Evolutionary conservation across 2,888 invertebrate species (phyloP), one percentile per base, ranked within the genome.

Genomic region (Nasonovia ribisnigri): DNA sequence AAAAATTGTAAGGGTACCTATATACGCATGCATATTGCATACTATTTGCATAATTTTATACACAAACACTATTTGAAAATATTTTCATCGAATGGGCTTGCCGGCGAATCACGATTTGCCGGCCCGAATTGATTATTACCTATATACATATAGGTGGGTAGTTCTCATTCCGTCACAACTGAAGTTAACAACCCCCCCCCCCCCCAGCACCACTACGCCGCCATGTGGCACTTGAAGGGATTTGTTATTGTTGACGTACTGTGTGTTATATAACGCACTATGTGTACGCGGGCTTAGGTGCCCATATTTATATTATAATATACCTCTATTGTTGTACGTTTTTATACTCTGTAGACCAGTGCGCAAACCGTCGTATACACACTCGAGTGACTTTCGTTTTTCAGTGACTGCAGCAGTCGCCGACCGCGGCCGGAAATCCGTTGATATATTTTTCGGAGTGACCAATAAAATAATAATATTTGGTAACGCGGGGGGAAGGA

Each of bases 381-480:
- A 77, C 36, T 36, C 36, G 20, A 77, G 20, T 77, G 77, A 36
- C 36, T 77, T 77, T 77, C 77, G 36, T 77, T 77, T 77, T 77
- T 77, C 77, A 36, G 36, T 77, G 36, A 77, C 67, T 36, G 46
- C 46, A 46, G 46, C 46, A 46, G 51, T 51, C 26, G 36, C 51
- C 51, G 36, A 88, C 48, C 88, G 36, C n/a, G 51, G 77, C 77
- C 77, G 77, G 67, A 77, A 36, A 77, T 77, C 36, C 77, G 77
- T 77, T 77, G 36, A 77, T 77, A 36, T 77, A 77, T 8, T 77
- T 77, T 77, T 77, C 20, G 8, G 77, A 77, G 77, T 77, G 77
- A 77, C 36, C 77, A 77, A 77, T 42, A 77, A 77, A 77, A 54
- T 54, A 54, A 54, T 51, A 24, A 20, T 57, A 26, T 42, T 20